Conservation (phyloP, 2,113 vertebrate genomes). For the Prolemur simus region DNA sequence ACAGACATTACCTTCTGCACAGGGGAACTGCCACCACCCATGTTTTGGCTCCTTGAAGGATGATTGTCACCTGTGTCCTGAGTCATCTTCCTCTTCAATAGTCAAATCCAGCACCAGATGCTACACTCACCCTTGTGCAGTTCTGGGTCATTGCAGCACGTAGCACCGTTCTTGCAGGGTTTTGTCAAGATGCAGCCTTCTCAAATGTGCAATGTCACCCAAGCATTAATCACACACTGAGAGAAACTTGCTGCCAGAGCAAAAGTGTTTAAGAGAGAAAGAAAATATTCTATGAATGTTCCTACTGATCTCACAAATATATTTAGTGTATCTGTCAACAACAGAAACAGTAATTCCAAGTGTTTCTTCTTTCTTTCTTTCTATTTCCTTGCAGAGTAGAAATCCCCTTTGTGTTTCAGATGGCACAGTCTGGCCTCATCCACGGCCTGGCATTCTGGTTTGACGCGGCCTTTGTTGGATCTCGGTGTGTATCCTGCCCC, state of each 20-base stretch:
- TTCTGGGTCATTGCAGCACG: neutral
- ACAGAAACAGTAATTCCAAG: neutral
- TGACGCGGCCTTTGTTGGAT: conserved; percentile 89
- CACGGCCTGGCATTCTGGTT: conserved; percentile 90
- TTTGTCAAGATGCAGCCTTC: neutral
- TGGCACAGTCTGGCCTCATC: conserved; percentile 87
- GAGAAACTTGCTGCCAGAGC: neutral
- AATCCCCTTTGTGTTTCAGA: conserved; percentile 88
- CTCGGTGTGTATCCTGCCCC: conserved; percentile 76
- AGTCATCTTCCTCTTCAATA: neutral
- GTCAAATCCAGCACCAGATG: neutral
- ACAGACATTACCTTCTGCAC: neutral
- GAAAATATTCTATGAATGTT: neutral
- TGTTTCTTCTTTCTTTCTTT: neutral
- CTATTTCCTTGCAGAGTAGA: conserved; percentile 83
- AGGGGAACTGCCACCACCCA: neutral
- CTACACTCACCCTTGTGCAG: neutral
- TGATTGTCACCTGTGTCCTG: neutral
- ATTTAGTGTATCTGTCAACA: neutral
- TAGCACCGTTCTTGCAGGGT: neutral
- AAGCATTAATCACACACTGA: neutral
- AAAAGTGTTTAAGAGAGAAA: neutral
- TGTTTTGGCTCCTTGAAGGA: neutral
- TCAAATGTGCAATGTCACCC: neutral
- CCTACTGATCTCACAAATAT: neutral